These are phyloP conservation scores for Drosophila macrospina DNA, from an alignment of 2,888 invertebrate species.

Conservation along the genomic window DNA sequence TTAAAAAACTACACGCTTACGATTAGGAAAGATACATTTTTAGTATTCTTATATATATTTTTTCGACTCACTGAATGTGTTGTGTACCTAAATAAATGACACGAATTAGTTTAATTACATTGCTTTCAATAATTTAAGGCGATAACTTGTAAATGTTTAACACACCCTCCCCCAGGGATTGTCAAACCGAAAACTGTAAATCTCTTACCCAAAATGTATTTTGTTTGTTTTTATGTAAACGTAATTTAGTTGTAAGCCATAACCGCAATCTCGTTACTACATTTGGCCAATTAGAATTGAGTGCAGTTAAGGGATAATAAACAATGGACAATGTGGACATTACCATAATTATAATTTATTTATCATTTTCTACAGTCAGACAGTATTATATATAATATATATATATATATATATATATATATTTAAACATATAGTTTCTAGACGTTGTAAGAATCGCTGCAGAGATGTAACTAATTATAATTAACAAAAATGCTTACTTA, in stretches of 20 bases:
- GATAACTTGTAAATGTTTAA: conserved; percentile 31
- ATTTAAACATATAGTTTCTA: neutral
- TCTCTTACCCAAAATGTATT: conserved; percentile 19
- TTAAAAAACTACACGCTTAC: conserved; percentile 6
- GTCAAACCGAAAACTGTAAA: conserved; percentile 2
- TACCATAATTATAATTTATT: conserved; percentile 34
- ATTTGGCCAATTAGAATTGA: conserved; percentile 40
- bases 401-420: too few species aligned
- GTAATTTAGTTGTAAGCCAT: conserved; percentile 52
- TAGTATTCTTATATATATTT: conserved; percentile 7
- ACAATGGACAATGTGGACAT: conserved; percentile 2
- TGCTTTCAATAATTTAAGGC: conserved; percentile 34
- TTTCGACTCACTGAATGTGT: conserved; percentile 19
- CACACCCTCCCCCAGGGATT: conserved; percentile 2
- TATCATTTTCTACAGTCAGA: conserved; percentile 21
- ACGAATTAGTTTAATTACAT: conserved; percentile 15
- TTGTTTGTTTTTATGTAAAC: conserved; percentile 19
- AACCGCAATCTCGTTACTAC: conserved; percentile 52
- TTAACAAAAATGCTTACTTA: conserved; percentile 40
- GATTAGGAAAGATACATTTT: neutral
- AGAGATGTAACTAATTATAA: conserved; percentile 40
- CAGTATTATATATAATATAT: neutral
- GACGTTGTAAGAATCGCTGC: conserved; percentile 11
- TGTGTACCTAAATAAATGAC: conserved; percentile 26
- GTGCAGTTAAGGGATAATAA: conserved; percentile 9